These are phyloP conservation scores for Eleutherodactylus coqui DNA, from an alignment of 2,797 vertebrate genomes.

Conservation along the genomic window DNA sequence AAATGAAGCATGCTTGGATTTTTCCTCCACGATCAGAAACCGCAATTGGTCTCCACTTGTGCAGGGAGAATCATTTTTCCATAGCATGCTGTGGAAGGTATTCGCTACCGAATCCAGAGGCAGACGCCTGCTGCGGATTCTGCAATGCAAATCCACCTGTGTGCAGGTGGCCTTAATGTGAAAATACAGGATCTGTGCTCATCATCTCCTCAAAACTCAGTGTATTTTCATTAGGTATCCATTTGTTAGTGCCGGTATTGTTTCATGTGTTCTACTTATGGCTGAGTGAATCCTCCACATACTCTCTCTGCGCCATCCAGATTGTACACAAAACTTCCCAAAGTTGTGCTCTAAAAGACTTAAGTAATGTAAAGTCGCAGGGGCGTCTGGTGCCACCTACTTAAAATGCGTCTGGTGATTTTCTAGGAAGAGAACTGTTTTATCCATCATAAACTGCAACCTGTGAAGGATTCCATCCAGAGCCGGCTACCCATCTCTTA, in stretches of 20 bases:
- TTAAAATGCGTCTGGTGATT: conserved; percentile 8
- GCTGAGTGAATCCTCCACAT: neutral
- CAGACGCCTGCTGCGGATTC: too few relatives aligned
- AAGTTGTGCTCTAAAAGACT: neutral
- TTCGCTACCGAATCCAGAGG: too few relatives aligned
- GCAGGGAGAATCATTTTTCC: too few relatives aligned
- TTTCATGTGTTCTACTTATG: neutral
- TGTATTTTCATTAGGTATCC: too few relatives aligned
- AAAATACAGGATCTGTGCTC: too few relatives aligned
- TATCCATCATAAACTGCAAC: conserved; percentile 24
- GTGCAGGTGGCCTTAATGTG: too few relatives aligned
- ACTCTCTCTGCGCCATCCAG: neutral
- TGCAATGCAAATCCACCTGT: too few relatives aligned
- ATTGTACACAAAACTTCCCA: neutral
- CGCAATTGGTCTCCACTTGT: too few relatives aligned
- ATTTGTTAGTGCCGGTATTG: neutral
- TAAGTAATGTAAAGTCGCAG: neutral
- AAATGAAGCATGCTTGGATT: too few relatives aligned
- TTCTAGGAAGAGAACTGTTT: conserved; percentile 11
- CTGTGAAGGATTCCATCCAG: neutral
- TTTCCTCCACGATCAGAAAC: too few relatives aligned
- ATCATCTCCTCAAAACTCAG: too few relatives aligned
- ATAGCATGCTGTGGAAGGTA: too few relatives aligned
- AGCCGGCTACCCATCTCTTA: conserved; percentile 14
- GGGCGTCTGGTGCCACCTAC: conserved; percentile 3